Base-by-base conservation (phyloP, 2,888 invertebrate genomes). In the Nomada hirtipes region DNA sequence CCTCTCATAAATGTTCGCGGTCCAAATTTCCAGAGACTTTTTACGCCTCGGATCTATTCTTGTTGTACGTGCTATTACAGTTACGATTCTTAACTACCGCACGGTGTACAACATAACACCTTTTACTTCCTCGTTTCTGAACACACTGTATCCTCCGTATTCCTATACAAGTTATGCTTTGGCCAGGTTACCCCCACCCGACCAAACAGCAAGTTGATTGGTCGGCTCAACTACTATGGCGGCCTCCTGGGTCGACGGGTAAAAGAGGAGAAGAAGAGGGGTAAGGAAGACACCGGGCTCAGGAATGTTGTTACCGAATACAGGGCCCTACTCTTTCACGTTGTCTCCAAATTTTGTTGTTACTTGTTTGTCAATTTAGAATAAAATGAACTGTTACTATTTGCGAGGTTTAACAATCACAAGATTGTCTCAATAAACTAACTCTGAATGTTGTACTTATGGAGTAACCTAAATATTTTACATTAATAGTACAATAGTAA, bases 131-230 rank as follows among this genome's bases (percentile, higher is more conserved):
- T 52, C 50, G 67, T 47, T 64, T 67, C 70, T 57, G 53, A 67
- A 74, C 63, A 82, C 64, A 72, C 72, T 53, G 68, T 65, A 26
- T n/a, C 13, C 36, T 52, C 42, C 53, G 68, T 64, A n/a, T 61
- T 70, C 44, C 67, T 72, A n/a, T 55, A 47, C 59, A 36, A 68
- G 63, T 60, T 74, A 75, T 64, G 60, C 52, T 77, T 50, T 57
- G 61, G 64, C 83, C 73, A 84, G 79, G 82, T 82, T 84, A 79
- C 73, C 83, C 83, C 83, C 72, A 50, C 76, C 64, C 77, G 59
- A 60, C 23, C 61, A 52, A 67, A 57, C 50, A 42, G 74, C 84
- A 47, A 73, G 61, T 69, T 53, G 85, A 86, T 86, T 86, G 84
- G 87, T 72, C 57, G 61, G 47, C 20, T 63, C 52, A 13, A 59